Evolutionary conservation across 1,140 invertebrate genomes (phyloP).

Genomic region (Seison nebaliae): DNA sequence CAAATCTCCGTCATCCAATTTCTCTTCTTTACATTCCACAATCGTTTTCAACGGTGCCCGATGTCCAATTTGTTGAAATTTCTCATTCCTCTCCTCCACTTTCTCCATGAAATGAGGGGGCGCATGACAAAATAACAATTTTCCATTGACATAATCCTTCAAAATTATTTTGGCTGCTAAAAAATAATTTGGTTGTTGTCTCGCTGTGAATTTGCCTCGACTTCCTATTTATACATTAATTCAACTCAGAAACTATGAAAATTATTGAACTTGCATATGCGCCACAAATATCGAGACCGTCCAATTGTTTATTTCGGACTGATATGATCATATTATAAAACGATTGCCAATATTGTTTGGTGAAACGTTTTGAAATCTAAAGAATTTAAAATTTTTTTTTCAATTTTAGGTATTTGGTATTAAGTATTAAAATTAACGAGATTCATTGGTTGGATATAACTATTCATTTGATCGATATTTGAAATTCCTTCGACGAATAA

Average conservation of each 20-base stretch:
- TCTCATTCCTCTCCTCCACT: too few relatives aligned
- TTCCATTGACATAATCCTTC: slow-evolving; percentile 62
- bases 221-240: neutral
- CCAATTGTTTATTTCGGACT: too few relatives aligned
- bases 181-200: neutral
- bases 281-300: too few relatives aligned
- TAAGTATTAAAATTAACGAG: slow-evolving; percentile 17
- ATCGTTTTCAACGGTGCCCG: too few relatives aligned
- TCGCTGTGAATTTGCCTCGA: neutral
- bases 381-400: neutral
- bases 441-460: slow-evolving; percentile 41
- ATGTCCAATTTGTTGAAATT: too few relatives aligned
- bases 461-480: slow-evolving; percentile 72
- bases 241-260: neutral
- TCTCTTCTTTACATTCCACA: too few relatives aligned
- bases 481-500: slow-evolving; percentile 79
- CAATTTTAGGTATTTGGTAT: slow-evolving; percentile 7
- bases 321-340: too few relatives aligned
- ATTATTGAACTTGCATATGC: neutral
- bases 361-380: neutral
- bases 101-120: too few relatives aligned
- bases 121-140: slow-evolving; percentile 50
- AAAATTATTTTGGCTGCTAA: slow-evolving; percentile 56
- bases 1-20: too few relatives aligned
- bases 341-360: too few relatives aligned